Base-by-base conservation (phyloP, 2,888 invertebrate genomes). In the Erebia palarica region DNA sequence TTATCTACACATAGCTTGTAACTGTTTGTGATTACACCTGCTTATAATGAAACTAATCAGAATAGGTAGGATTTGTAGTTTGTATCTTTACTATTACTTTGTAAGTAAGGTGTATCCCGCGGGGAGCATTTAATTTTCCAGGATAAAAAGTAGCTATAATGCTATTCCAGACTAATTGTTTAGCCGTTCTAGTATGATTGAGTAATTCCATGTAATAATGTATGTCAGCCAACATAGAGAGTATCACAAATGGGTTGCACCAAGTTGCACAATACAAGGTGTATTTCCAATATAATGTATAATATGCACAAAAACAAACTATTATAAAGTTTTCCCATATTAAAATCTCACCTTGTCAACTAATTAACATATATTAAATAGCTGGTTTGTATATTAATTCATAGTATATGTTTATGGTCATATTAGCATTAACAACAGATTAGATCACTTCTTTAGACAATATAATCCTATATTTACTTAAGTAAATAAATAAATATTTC, bases 341-440 rank as follows among this genome's bases (percentile, higher is more conserved):
- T 3, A 60, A 11, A 44, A 16, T 27, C 1, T 61, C 16, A 61
- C 61, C 61, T 61, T 61, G 44, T n/a, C 1, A n/a, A 61, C 18
- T 13, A 47, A 36, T 36, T 61, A 47, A 44, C 44, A n/a, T 60
- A 60, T 60, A 44, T 11, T n/a, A 60, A 1, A 42, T n/a, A 27
- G 44, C 60, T 16, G 16, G 60, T 55, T 55, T 55, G 27, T 27
- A 58, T 14, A 55, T 4, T 36, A 36, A 36, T 61, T 61, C 4
- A 47, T 13, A 47, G 5, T n/a, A 44, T 47, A 47, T 61, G 14
- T 18, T 61, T 47, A 61, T 61, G 13, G 21, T 16, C 47, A 47
- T 16, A 61, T 61, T 61, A 61, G 13, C 4, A 21, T 44, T 18
- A 61, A 61, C 47, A 42, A 60, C 36, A 42, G 18, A 18, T 47